phyloP scores from a whole-genome alignment of 2,797 vertebrate species.

The Balearica regulorum region DNA sequence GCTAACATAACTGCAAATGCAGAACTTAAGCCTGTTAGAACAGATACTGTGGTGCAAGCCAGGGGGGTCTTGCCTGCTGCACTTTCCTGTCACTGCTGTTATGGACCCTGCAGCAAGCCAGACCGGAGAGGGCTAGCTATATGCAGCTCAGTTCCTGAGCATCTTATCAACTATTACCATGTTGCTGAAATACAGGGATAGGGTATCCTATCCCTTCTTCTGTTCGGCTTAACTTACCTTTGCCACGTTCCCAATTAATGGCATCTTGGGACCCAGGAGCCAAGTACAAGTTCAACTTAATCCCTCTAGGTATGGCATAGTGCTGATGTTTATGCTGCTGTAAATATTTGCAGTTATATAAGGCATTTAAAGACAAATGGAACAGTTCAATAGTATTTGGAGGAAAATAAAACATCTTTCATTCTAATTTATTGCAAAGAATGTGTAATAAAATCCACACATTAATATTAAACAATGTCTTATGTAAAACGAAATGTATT shows the following conservation, averaged over 20 bases:
- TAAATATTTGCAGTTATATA: neutral
- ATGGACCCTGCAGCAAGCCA: neutral
- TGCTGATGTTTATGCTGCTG: neutral
- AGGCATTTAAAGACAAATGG: neutral
- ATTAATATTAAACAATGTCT: neutral
- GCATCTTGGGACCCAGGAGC: neutral
- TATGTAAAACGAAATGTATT: neutral
- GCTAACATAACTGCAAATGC: neutral
- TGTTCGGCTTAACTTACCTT: neutral
- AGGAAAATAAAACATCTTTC: neutral
- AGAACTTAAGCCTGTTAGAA: neutral
- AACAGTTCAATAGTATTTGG: neutral
- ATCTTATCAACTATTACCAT: neutral
- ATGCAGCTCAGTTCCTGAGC: neutral
- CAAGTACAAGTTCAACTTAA: neutral
- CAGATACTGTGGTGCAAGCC: neutral
- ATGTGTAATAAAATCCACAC: neutral
- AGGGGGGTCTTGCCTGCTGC: neutral
- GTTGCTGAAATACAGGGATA: neutral
- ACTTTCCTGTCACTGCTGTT: neutral
- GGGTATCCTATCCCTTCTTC: neutral
- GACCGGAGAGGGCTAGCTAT: neutral
- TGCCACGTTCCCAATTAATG: neutral
- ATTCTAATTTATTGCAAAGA: neutral
- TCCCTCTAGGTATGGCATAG: neutral